Base-by-base conservation (phyloP, 2,797 vertebrate genomes). In the Tapera naevia region DNA sequence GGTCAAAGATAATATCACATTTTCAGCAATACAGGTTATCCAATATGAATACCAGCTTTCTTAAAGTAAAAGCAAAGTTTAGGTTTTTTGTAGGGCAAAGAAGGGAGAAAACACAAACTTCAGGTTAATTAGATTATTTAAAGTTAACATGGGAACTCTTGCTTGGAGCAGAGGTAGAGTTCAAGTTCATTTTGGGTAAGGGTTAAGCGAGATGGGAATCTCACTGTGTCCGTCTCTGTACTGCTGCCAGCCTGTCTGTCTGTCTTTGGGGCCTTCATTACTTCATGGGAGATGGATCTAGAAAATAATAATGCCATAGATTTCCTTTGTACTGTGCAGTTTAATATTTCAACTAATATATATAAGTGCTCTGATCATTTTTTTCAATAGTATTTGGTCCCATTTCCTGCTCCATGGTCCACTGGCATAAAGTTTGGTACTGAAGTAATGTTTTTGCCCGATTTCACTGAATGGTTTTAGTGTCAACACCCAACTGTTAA, bases 401-500 rank as follows among this genome's bases (percentile, higher is more conserved):
- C 48, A 81, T 78, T 75, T 72, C 66, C 51, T 62, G 18, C 83
- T 81, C 54, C 9, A 0, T 3, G 4, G 23, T 86, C 69, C 7
- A 0, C 71, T 67, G 19, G 1, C 56, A 35, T 62, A 5, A 82
- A 79, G 48, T 89, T 84, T n/a, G 60, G 65, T 67, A 9, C 54
- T 17, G 80, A 74, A 86, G 71, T 61, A 39, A 6, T 70, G 65
- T 61, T 80, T 78, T 53, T 53, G 16, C 71, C 48, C 67, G 16
- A 53, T 32, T 85, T n/a, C 28, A 2, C 1, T 80, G 83, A 78
- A 35, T 19, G 69, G 19, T 16, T 91, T 87, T 91, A 94, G 73
- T n/a, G 66, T 84, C 84, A 86, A 94, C 80, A 91, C 91, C 71
- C 80, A 81, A 86, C 86, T 86, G 88, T 80, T 93, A 89, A 82